A percentile compares a stretch with the other conserved stretches of the same genome.
These are phyloP conservation scores for Nemopilema nomurai DNA, from an alignment of 30 jellyfish, hydroid and myxozoan species.

Conservation along the genomic window DNA sequence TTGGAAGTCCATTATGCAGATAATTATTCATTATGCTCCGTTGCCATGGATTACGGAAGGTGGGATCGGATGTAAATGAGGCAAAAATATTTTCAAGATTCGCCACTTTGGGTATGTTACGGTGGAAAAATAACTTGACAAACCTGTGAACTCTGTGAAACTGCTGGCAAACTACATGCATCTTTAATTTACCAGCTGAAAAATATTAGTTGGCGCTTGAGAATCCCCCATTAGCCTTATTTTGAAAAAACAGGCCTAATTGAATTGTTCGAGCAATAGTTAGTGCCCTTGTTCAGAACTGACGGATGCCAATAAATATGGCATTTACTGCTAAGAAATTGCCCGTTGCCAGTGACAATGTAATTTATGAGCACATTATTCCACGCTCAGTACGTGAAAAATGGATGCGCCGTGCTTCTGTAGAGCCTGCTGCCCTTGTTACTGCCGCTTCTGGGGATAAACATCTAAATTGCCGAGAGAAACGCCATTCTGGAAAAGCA, in stretches of 20 bases:
- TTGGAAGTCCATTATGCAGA: neutral
- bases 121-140: neutral
- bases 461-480: too few relatives aligned
- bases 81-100: neutral
- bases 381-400: slow-evolving; percentile 65
- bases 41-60: slow-evolving; percentile 18
- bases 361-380: slow-evolving; percentile 63
- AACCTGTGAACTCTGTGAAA: neutral
- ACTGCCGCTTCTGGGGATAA: slow-evolving; percentile 1
- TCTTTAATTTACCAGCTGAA: neutral
- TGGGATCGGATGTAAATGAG: slow-evolving; percentile 19
- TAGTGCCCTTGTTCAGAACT: neutral
- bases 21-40: neutral
- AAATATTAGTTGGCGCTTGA: neutral
- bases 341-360: slow-evolving; percentile 54
- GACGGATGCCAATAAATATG: slow-evolving; percentile 2
- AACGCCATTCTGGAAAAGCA: neutral
- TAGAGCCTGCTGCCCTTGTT: slow-evolving; percentile 16
- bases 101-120: neutral
- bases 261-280: neutral
- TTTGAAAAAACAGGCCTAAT: neutral
- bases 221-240: neutral
- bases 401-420: slow-evolving; percentile 64
- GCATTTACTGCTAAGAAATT: slow-evolving; percentile 28
- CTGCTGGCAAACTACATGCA: neutral